A percentile compares a stretch with the other conserved stretches of the same genome.
Conservation (phyloP, 2,888 invertebrate genomes). For the Drosophila kanekoi region DNA sequence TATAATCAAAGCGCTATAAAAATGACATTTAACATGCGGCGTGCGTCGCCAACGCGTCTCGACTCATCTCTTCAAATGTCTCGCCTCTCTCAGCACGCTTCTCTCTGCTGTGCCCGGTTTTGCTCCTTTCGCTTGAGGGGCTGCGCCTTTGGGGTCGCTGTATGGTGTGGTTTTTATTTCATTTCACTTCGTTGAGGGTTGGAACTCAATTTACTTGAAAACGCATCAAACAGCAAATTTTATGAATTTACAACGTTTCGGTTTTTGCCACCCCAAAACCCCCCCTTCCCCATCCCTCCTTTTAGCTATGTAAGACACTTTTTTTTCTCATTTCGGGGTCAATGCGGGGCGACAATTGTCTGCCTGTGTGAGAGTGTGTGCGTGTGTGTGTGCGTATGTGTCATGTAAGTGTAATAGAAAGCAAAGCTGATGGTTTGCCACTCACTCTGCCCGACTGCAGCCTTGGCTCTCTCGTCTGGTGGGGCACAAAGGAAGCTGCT, state of each 20-base stretch:
- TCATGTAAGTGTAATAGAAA: conserved; percentile 80
- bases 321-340: conserved; percentile 61
- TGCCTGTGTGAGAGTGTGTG: conserved; percentile 30
- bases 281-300: not conserved
- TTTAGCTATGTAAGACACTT: conserved; percentile 22
- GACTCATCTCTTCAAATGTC: conserved; percentile 12
- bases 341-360: conserved; percentile 76
- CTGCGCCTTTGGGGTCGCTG: conserved; percentile 36
- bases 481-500: conserved; percentile 62
- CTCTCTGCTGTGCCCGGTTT: not conserved
- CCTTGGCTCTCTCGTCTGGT: conserved; percentile 21
- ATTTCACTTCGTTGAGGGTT: conserved; percentile 77
- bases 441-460: conserved; percentile 37
- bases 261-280: conserved; percentile 41
- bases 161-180: conserved; percentile 78
- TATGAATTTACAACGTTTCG: conserved; percentile 81
- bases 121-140: conserved; percentile 16
- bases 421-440: conserved; percentile 73
- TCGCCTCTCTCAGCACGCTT: conserved; percentile 5
- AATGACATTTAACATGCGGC: conserved; percentile 81
- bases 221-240: conserved; percentile 82
- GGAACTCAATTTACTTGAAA: conserved; percentile 81
- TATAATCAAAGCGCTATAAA: conserved; percentile 81
- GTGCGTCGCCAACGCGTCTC: conserved; percentile 76
- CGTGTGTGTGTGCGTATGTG: conserved; percentile 53